Evolutionary conservation across 2,113 vertebrate species (phyloP).

Genomic region (Halcyon malimbica): DNA sequence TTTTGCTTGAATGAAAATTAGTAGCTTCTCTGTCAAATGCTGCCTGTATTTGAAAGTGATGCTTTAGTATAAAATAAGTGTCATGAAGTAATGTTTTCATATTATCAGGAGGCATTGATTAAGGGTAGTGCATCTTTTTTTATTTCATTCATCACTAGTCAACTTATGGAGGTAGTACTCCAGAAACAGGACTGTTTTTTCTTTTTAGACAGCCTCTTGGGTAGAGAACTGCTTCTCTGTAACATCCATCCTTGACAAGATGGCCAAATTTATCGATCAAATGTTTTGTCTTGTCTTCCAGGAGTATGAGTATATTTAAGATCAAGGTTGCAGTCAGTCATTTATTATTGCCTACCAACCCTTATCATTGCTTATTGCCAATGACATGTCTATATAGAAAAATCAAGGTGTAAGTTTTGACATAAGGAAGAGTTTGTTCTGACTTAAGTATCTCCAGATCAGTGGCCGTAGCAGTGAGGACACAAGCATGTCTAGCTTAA

Average conservation of each 20-base stretch:
- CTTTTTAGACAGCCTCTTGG: background rate
- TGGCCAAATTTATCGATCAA: background rate
- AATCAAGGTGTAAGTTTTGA: background rate
- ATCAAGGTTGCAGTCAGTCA: background rate
- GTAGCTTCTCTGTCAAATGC: background rate
- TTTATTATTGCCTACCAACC: background rate
- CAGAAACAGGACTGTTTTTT: background rate
- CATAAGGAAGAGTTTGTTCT: background rate
- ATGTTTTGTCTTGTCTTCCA: background rate
- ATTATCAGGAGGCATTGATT: background rate
- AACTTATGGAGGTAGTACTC: background rate
- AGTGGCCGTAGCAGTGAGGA: background rate
- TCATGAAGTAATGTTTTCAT: background rate
- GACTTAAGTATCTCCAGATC: rapidly evolving
- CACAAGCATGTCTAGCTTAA: background rate
- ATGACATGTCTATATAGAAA: background rate
- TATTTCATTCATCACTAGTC: background rate
- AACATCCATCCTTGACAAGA: background rate
- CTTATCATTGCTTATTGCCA: background rate
- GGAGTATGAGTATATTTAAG: background rate
- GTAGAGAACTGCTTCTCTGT: background rate
- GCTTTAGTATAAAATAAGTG: background rate
- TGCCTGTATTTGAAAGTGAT: background rate
- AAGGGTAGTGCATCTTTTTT: background rate
- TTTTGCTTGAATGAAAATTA: background rate